These are phyloP conservation scores for Micropterix aruncella DNA, from an alignment of 2,888 invertebrate genomes.

Conservation along the genomic window DNA sequence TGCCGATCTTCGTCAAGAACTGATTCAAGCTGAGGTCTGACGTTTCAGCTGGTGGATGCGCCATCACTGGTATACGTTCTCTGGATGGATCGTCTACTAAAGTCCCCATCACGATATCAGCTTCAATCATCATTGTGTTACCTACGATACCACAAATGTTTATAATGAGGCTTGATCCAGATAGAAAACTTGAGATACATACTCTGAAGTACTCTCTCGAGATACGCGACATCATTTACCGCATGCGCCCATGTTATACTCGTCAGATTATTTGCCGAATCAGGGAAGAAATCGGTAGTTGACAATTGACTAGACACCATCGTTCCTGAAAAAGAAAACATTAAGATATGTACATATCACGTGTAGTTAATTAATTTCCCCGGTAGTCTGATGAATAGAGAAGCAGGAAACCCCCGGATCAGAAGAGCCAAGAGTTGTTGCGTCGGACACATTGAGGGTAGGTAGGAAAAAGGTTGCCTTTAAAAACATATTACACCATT, in stretches of 20 bases:
- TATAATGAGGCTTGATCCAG: too few species aligned
- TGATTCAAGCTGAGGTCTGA: slow-evolving; percentile 64
- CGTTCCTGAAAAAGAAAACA: too few species aligned
- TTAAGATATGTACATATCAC: too few species aligned
- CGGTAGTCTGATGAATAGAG: too few species aligned
- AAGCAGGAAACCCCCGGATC: too few species aligned
- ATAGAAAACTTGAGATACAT: slow-evolving; percentile 19
- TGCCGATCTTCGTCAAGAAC: slow-evolving; percentile 49
- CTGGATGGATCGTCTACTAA: slow-evolving; percentile 30
- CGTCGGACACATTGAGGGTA: too few species aligned
- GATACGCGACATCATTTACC: slow-evolving; percentile 53
- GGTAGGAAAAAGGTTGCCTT: too few species aligned
- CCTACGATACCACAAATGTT: slow-evolving; percentile 21
- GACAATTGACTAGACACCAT: too few species aligned
- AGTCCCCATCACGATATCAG: slow-evolving; percentile 63
- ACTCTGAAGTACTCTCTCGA: slow-evolving; percentile 48
- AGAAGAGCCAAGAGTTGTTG: too few species aligned
- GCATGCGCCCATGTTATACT: slow-evolving; percentile 76
- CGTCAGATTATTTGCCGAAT: slow-evolving; percentile 47
- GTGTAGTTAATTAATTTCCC: too few species aligned
- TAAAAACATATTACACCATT: too few species aligned
- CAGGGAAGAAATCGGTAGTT: slow-evolving; percentile 29
- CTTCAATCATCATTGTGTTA: slow-evolving; percentile 68
- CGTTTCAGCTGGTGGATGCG: slow-evolving; percentile 57
- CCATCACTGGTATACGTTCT: slow-evolving; percentile 63